Conservation (phyloP, 2,113 vertebrate species). For the Entomyzon cyanotis region DNA sequence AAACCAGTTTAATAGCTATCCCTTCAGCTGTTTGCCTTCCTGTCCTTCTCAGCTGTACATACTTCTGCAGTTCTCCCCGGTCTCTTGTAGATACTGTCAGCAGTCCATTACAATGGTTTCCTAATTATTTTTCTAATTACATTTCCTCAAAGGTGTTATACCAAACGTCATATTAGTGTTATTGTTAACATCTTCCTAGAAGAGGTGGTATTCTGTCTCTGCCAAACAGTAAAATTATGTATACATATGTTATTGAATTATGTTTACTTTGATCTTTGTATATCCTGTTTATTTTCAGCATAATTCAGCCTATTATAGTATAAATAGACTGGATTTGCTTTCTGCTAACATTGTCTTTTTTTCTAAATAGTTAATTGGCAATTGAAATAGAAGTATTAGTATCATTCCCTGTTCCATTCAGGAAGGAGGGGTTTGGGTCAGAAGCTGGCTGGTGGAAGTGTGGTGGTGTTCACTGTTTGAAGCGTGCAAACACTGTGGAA, state of each 20-base stretch:
- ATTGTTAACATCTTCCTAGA: background rate
- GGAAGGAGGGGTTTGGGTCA: background rate
- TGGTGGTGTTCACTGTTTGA: background rate
- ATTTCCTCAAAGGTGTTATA: background rate
- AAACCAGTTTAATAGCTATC: background rate
- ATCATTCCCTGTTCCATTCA: background rate
- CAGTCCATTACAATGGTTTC: background rate
- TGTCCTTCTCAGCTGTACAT: background rate
- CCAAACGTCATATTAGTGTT: background rate
- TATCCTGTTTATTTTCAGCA: background rate
- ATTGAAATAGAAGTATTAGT: background rate
- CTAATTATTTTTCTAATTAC: background rate
- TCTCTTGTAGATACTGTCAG: background rate
- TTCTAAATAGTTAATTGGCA: background rate
- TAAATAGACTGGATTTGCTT: background rate
- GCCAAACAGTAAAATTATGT: background rate
- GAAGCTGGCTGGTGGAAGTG: background rate
- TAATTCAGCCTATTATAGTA: background rate
- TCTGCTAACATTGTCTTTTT: background rate
- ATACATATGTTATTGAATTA: background rate
- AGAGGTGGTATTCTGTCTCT: background rate
- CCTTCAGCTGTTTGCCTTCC: background rate
- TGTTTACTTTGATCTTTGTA: background rate
- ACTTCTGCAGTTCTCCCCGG: background rate
- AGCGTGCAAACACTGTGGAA: rapidly evolving